These are phyloP conservation scores for Sinotaia quadrata DNA, from an alignment of 2,888 invertebrate genomes.

Conservation along the genomic window DNA sequence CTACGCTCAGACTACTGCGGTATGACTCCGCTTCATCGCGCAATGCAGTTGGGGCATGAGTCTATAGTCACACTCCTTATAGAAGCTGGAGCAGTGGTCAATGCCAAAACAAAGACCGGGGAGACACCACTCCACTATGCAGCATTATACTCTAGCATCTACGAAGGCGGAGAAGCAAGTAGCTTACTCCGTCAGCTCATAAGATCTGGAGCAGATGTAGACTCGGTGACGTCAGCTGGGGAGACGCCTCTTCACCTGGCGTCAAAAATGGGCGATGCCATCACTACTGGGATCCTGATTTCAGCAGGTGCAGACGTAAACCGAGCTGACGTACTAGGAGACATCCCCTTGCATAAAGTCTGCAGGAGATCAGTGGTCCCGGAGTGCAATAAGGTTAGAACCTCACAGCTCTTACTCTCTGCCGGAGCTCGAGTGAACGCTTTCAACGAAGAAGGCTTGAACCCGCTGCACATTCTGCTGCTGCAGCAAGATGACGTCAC, in stretches of 20 bases:
- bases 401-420: slow-evolving; percentile 35
- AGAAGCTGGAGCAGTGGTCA: slow-evolving; percentile 49
- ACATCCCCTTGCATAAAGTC: slow-evolving; percentile 23
- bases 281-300: slow-evolving; percentile 22
- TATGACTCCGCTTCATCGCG: slow-evolving; percentile 55
- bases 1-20: background rate
- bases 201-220: slow-evolving; percentile 16
- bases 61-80: slow-evolving; percentile 46
- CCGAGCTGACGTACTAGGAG: slow-evolving; percentile 8
- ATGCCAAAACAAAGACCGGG: slow-evolving; percentile 25
- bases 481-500: slow-evolving; percentile 37
- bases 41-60: slow-evolving; percentile 48
- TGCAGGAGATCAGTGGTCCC: slow-evolving; percentile 24
- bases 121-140: slow-evolving; percentile 29
- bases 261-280: slow-evolving; percentile 22
- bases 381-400: slow-evolving; percentile 7
- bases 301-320: slow-evolving; percentile 18
- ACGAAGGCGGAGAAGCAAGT: slow-evolving; percentile 5
- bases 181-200: slow-evolving; percentile 31
- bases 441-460: slow-evolving; percentile 52
- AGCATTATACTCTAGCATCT: slow-evolving; percentile 16
- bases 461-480: slow-evolving; percentile 34
- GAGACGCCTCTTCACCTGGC: slow-evolving; percentile 26
- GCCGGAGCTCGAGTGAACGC: slow-evolving; percentile 50
- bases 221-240: slow-evolving; percentile 10